Evolutionary conservation across 2,888 invertebrate genomes (phyloP).

Genomic region (Morinoia aosen): DNA sequence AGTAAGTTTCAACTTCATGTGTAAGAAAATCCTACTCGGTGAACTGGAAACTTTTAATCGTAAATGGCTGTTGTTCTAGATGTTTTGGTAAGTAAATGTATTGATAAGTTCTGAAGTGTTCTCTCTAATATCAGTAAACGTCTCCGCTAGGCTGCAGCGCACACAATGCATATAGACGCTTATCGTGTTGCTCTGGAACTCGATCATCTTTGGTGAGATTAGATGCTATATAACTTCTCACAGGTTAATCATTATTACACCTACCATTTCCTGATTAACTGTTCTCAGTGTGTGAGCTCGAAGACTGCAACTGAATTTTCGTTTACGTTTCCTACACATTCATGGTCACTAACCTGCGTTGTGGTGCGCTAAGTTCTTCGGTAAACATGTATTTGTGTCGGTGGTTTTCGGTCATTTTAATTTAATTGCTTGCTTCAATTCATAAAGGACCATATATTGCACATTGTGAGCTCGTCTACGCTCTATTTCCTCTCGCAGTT

Average conservation of each 20-base stretch:
- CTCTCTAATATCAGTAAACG: constrained; percentile 28
- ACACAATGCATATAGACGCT: neutral
- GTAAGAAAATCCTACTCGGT: neutral
- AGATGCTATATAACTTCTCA: neutral
- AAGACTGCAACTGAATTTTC: neutral
- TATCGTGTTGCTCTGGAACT: neutral
- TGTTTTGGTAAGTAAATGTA: constrained; percentile 27
- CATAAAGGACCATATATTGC: neutral
- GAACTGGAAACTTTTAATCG: neutral
- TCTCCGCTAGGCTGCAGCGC: neutral
- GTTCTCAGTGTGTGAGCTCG: neutral
- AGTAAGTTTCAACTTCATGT: neutral
- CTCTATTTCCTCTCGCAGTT: neutral
- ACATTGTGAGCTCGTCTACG: neutral
- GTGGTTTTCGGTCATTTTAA: neutral
- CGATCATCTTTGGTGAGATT: neutral
- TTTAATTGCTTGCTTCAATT: neutral
- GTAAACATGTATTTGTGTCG: neutral
- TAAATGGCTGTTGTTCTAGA: constrained; percentile 27
- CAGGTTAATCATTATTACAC: neutral
- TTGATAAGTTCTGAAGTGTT: constrained; percentile 25
- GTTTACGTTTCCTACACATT: neutral
- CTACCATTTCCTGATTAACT: neutral
- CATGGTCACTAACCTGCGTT: neutral
- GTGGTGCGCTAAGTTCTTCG: neutral